Conservation (phyloP, 2,113 vertebrate genomes). For the Notechis scutatus region DNA sequence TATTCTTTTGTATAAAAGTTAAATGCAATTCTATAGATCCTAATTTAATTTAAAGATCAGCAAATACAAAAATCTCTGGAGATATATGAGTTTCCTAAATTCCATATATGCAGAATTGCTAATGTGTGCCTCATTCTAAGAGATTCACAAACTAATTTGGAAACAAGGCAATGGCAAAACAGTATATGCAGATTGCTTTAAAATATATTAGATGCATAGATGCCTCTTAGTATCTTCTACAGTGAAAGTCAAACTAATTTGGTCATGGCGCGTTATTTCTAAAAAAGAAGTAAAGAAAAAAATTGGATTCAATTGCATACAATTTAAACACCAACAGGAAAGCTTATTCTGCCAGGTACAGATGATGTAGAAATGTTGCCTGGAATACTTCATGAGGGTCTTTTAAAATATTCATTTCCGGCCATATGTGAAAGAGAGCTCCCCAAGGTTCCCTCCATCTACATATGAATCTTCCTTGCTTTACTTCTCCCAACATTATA, state of each 20-base stretch:
- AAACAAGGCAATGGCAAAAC: background rate
- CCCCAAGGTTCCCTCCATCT: background rate
- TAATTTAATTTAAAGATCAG: background rate
- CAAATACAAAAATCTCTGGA: background rate
- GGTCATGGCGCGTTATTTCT: background rate
- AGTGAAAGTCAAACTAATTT: background rate
- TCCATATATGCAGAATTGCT: background rate
- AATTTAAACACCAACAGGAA: background rate
- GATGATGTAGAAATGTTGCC: background rate
- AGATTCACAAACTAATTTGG: background rate
- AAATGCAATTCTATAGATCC: background rate
- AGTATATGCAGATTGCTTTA: background rate
- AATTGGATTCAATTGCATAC: background rate
- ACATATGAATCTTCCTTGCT: background rate
- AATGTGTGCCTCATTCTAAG: background rate
- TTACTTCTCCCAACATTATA: background rate
- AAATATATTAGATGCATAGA: background rate
- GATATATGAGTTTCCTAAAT: background rate
- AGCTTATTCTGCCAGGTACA: background rate
- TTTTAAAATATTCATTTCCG: background rate
- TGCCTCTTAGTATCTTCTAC: background rate
- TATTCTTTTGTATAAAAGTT: background rate
- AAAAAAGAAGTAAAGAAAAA: background rate
- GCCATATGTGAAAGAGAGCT: background rate
- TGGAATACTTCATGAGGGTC: background rate